Conservation (phyloP, 2,797 vertebrate genomes). For the Dryobates pubescens region DNA sequence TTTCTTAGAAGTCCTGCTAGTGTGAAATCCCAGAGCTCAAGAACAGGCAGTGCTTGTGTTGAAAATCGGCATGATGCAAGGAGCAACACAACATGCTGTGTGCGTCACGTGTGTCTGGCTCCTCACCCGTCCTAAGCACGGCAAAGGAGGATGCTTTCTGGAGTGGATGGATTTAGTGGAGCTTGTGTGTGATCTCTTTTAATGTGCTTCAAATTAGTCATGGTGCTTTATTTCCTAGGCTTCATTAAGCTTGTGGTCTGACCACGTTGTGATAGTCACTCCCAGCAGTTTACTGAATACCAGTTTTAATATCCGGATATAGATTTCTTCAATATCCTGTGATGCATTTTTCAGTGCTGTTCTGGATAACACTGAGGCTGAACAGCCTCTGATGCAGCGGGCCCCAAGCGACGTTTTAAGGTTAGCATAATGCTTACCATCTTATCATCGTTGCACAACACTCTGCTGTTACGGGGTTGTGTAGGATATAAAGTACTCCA, state of each 20-base stretch:
- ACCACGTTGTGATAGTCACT: background rate
- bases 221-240: constrained; percentile 36
- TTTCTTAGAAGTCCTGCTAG: background rate
- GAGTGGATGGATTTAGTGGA: constrained; percentile 49
- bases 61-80: background rate
- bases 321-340: constrained; percentile 77
- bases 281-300: background rate
- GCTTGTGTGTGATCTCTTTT: constrained; percentile 46
- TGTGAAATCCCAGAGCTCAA: background rate
- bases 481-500: background rate
- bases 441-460: background rate
- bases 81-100: background rate
- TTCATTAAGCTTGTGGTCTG: constrained; percentile 48
- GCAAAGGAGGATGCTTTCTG: background rate
- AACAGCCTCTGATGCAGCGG: constrained; percentile 30
- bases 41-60: background rate
- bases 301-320: constrained; percentile 77
- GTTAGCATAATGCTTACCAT: constrained; percentile 52
- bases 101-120: background rate
- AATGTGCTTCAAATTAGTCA: constrained; percentile 53
- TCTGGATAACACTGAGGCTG: constrained; percentile 37
- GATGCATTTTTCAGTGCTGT: constrained; percentile 30
- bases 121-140: background rate
- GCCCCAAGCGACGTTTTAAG: constrained; percentile 35
- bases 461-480: background rate